A percentile compares a stretch with the other conserved stretches of the same genome.
phyloP scores from a whole-genome alignment of 2,113 vertebrate genomes.

The Siniperca knerii region DNA sequence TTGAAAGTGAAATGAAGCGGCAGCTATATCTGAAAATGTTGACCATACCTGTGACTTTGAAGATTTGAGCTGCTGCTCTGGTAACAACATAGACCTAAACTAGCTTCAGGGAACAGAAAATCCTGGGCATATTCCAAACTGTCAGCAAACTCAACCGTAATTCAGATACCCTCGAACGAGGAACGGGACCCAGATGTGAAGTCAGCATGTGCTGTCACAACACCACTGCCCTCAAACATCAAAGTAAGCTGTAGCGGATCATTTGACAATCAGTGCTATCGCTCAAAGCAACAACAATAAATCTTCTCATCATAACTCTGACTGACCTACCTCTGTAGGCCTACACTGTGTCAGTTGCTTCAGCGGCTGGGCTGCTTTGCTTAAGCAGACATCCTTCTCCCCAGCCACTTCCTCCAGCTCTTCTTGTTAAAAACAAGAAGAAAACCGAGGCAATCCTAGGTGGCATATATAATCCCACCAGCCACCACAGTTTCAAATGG shows the following conservation, averaged over 20 bases:
- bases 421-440: background rate
- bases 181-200: conserved; percentile 66
- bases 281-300: conserved; percentile 66
- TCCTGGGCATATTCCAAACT: conserved; percentile 50
- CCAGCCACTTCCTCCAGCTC: background rate
- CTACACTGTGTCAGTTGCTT: conserved; percentile 9
- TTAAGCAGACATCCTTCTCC: background rate
- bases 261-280: conserved; percentile 61
- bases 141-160: conserved; percentile 59
- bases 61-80: conserved; percentile 37
- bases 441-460: background rate
- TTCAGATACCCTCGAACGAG: conserved; percentile 49
- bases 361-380: conserved; percentile 3
- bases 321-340: conserved; percentile 25
- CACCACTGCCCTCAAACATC: conserved; percentile 68
- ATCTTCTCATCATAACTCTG: conserved; percentile 56
- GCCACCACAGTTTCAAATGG: background rate
- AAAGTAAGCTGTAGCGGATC: conserved; percentile 60
- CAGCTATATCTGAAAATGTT: conserved; percentile 17
- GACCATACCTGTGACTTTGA: conserved; percentile 43
- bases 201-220: conserved; percentile 76
- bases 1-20: conserved; percentile 9
- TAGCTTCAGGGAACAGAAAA: conserved; percentile 53
- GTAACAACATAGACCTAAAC: conserved; percentile 40
- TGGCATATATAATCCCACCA: background rate